A percentile compares a stretch with the other conserved stretches of the same genome.
Conservation (phyloP, 2,797 vertebrate species). For the Labroides dimidiatus region DNA sequence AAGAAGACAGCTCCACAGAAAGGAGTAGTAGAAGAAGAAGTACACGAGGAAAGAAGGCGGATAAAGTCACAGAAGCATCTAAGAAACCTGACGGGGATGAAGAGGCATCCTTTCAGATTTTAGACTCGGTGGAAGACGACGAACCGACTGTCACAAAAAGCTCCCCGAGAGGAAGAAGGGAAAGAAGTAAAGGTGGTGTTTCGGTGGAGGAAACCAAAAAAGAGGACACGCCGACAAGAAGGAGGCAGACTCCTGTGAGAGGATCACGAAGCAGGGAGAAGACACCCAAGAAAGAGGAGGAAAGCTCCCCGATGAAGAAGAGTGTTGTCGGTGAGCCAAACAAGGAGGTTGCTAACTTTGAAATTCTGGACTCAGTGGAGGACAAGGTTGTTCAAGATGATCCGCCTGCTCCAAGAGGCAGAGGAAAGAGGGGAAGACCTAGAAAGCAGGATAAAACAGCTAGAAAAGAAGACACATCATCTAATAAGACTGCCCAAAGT, state of each 20-base stretch:
- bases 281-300: conserved; percentile 11
- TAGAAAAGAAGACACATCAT: not conserved
- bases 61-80: not conserved
- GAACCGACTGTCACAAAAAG: conserved; percentile 1
- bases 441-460: conserved; percentile 28
- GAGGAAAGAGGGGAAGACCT: conserved; percentile 43
- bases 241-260: conserved; percentile 23
- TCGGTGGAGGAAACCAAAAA: not conserved
- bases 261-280: conserved; percentile 8
- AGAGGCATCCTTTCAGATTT: conserved; percentile 32
- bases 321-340: not conserved
- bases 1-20: conserved; percentile 4
- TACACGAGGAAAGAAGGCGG: conserved; percentile 42
- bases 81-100: conserved; percentile 4
- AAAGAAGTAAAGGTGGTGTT: conserved; percentile 11
- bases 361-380: conserved; percentile 36
- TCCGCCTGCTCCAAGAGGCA: not conserved
- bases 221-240: not conserved
- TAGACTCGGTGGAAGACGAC: conserved; percentile 59
- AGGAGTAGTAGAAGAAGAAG: conserved; percentile 29
- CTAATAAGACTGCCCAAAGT: not conserved
- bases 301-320: not conserved
- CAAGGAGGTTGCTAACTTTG: not conserved
- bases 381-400: not conserved
- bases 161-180: conserved; percentile 43